A percentile compares a stretch with the other conserved stretches of the same genome.
phyloP scores from a whole-genome alignment of 2,113 vertebrate species.

The Clarias magur region DNA sequence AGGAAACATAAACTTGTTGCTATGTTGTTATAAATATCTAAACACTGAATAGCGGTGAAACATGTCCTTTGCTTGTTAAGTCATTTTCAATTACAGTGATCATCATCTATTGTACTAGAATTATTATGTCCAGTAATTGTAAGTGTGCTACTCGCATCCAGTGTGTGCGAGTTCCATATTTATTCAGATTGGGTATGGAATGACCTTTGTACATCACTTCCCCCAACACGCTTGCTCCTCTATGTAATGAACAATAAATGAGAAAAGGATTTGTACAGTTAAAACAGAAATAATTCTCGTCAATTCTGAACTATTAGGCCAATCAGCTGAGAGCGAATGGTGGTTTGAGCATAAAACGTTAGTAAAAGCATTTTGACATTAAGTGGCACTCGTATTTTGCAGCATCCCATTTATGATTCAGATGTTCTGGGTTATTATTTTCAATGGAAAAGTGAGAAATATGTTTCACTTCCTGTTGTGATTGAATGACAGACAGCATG shows the following conservation, averaged over 20 bases:
- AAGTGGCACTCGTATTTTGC: background rate
- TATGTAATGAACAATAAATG: slow-evolving; percentile 39
- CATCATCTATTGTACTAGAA: slow-evolving; percentile 31
- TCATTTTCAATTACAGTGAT: slow-evolving; percentile 3
- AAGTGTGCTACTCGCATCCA: slow-evolving; percentile 14
- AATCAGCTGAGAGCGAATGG: background rate
- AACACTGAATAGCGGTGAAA: background rate
- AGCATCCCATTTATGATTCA: background rate
- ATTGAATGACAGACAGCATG: background rate
- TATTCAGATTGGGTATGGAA: slow-evolving; percentile 45
- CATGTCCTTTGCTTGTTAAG: background rate
- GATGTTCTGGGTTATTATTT: background rate
- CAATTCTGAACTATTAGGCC: slow-evolving; percentile 29
- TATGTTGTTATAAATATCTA: slow-evolving; percentile 1
- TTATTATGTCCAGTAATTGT: slow-evolving; percentile 22
- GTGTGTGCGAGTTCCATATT: slow-evolving; percentile 25
- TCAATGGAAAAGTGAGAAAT: background rate
- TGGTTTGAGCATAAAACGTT: slow-evolving; percentile 21
- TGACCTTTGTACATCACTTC: slow-evolving; percentile 28
- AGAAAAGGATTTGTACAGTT: slow-evolving; percentile 34
- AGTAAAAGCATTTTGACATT: slow-evolving; percentile 19
- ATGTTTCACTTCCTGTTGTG: background rate
- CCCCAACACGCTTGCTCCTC: background rate
- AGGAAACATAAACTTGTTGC: slow-evolving; percentile 9
- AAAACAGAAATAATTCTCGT: slow-evolving; percentile 28